Evolutionary conservation across 2,888 invertebrate species (phyloP).

Genomic region (Anticlea derivata): DNA sequence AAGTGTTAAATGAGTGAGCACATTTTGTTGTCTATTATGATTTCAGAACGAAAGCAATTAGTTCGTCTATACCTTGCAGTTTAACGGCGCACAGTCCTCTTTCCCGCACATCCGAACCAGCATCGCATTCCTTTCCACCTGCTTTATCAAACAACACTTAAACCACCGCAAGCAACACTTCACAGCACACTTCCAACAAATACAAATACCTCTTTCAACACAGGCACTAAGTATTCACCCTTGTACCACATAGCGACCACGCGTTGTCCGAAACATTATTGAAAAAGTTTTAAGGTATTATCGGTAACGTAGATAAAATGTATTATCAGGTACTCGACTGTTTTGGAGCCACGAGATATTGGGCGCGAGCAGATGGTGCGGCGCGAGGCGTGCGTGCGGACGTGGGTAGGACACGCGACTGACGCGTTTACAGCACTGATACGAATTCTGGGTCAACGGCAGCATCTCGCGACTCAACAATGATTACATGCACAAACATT

Average conservation of each 20-base stretch:
- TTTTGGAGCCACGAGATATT: neutral
- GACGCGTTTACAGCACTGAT: conserved; percentile 41
- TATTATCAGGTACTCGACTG: conserved; percentile 16
- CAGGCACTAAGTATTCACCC: conserved; percentile 51
- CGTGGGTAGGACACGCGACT: conserved; percentile 24
- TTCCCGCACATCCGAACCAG: conserved; percentile 60
- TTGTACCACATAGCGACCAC: conserved; percentile 48
- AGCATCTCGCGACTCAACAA: conserved; percentile 40
- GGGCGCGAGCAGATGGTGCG: neutral
- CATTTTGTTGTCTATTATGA: too few relatives aligned
- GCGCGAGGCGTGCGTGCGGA: conserved; percentile 13
- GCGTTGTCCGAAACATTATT: conserved; percentile 26
- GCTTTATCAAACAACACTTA: conserved; percentile 42
- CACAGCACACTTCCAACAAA: conserved; percentile 28
- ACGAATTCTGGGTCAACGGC: conserved; percentile 57
- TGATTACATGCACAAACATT: conserved; percentile 52
- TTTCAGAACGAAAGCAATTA: neutral
- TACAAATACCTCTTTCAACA: conserved; percentile 50
- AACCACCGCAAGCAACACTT: conserved; percentile 29
- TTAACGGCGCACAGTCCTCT: conserved; percentile 55
- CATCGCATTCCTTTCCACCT: conserved; percentile 49
- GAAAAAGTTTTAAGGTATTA: conserved; percentile 5
- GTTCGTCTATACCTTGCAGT: conserved; percentile 55
- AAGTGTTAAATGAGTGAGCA: too few relatives aligned
- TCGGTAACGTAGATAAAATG: conserved; percentile 19